Percentiles rank a stretch among this genome's conserved stretches.
Evolutionary conservation across 2,113 vertebrate species (phyloP).

Genomic region (Euleptes europaea): DNA sequence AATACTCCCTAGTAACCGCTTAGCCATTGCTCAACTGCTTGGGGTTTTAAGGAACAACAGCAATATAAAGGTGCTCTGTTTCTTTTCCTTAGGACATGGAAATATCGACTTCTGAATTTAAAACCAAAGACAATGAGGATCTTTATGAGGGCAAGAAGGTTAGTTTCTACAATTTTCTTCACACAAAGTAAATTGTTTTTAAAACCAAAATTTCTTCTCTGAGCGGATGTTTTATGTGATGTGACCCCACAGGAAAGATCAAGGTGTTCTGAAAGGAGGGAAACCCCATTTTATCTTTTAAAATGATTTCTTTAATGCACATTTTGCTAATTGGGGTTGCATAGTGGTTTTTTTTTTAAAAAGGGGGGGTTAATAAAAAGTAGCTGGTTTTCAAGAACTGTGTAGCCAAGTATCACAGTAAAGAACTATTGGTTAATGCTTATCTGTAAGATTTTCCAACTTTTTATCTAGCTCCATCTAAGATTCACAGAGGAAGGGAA

Average conservation of each 20-base stretch:
- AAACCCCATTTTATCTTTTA: neutral
- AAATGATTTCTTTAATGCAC: conserved; percentile 2
- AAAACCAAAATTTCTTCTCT: neutral
- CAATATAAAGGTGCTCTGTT: neutral
- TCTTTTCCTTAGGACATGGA: neutral
- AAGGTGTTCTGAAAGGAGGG: neutral
- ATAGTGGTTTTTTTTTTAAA: neutral
- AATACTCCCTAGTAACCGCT: neutral
- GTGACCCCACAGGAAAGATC: neutral
- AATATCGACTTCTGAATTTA: conserved; percentile 47
- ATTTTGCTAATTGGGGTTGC: neutral
- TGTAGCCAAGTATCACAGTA: neutral
- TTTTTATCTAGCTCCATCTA: neutral
- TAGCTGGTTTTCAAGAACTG: neutral
- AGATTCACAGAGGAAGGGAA: neutral
- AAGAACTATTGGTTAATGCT: neutral
- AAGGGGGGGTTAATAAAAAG: neutral
- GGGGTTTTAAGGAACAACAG: neutral
- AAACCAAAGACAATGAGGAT: conserved; percentile 40
- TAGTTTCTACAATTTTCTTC: conserved; percentile 15
- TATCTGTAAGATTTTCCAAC: neutral
- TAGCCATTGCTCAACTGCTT: neutral
- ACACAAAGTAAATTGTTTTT: neutral
- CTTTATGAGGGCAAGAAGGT: conserved; percentile 36
- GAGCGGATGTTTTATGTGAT: neutral